Evolutionary conservation across 1,140 invertebrate species (phyloP).

Genomic region (Rhyacophila brunnea): DNA sequence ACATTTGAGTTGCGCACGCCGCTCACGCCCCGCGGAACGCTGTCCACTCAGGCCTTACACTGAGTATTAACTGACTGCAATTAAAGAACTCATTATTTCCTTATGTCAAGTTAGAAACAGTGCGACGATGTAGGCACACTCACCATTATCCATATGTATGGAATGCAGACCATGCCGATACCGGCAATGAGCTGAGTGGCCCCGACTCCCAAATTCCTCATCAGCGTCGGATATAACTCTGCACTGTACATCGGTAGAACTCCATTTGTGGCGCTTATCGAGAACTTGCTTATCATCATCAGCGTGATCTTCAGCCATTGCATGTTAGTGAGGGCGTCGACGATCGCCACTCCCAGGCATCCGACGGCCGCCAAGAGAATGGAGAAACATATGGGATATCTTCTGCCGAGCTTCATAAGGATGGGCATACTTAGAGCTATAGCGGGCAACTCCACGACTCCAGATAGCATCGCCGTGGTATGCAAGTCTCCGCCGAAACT

Average conservation of each 20-base stretch:
- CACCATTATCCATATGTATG: slow-evolving; percentile 71
- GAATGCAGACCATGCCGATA: slow-evolving; percentile 67
- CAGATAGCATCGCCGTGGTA: slow-evolving; percentile 65
- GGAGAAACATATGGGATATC: slow-evolving; percentile 64
- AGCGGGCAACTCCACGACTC: slow-evolving; percentile 69
- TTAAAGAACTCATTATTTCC: too few relatives aligned
- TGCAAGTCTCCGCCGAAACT: slow-evolving; percentile 70
- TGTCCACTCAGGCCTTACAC: too few relatives aligned
- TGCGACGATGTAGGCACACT: too few relatives aligned
- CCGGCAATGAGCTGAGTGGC: slow-evolving; percentile 69
- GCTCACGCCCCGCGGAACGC: too few relatives aligned
- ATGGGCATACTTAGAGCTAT: slow-evolving; percentile 70
- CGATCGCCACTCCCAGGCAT: slow-evolving; percentile 59
- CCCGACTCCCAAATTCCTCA: slow-evolving; percentile 71
- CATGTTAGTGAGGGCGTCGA: slow-evolving; percentile 49
- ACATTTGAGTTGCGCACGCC: too few relatives aligned
- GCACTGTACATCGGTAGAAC: slow-evolving; percentile 73
- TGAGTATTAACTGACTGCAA: too few relatives aligned
- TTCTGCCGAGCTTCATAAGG: slow-evolving; percentile 65
- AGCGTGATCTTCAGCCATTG: slow-evolving; percentile 61
- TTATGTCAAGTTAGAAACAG: too few relatives aligned
- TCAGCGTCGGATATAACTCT: slow-evolving; percentile 70
- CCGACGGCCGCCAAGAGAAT: slow-evolving; percentile 63
- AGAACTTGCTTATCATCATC: slow-evolving; percentile 68
- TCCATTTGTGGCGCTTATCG: slow-evolving; percentile 68